A percentile compares a stretch with the other conserved stretches of the same genome.
Evolutionary conservation across 2,797 vertebrate species (phyloP).

Genomic region (Danio choprae): DNA sequence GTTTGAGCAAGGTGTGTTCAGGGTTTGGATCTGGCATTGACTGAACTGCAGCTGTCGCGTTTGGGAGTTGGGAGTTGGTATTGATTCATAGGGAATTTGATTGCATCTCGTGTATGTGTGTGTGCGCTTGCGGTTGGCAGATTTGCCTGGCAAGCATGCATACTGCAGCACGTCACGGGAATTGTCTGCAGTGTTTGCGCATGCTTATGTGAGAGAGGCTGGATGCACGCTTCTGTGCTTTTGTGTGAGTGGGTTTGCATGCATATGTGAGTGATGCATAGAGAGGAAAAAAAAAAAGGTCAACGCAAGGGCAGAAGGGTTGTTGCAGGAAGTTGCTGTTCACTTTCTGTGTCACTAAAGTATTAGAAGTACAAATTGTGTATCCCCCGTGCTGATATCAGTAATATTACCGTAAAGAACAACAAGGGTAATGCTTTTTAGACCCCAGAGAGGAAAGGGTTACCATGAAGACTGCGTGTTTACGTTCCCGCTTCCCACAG

Average conservation of each 20-base stretch:
- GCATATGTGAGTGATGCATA: conserved; percentile 34
- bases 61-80: conserved; percentile 63
- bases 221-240: conserved; percentile 38
- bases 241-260: conserved; percentile 53
- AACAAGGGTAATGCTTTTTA: conserved; percentile 8
- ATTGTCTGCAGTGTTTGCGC: conserved; percentile 51
- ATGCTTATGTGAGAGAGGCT: conserved; percentile 47
- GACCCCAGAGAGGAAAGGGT: conserved; percentile 68
- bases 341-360: not conserved
- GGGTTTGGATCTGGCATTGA: conserved; percentile 65
- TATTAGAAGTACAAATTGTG: not conserved
- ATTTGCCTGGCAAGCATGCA: conserved; percentile 61
- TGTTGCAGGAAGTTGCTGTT: not conserved
- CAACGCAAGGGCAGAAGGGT: conserved; percentile 9
- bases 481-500: conserved; percentile 73
- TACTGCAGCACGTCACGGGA: conserved; percentile 57
- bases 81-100: conserved; percentile 74
- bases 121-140: conserved; percentile 53
- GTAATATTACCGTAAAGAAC: conserved; percentile 10
- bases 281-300: not conserved
- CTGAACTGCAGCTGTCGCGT: conserved; percentile 71
- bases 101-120: conserved; percentile 43
- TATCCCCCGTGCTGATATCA: not conserved
- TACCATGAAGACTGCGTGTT: conserved; percentile 76
- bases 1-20: conserved; percentile 41